Base-by-base conservation (phyloP, 1,140 invertebrate genomes). In the Ptiloglossa arizonensis region DNA sequence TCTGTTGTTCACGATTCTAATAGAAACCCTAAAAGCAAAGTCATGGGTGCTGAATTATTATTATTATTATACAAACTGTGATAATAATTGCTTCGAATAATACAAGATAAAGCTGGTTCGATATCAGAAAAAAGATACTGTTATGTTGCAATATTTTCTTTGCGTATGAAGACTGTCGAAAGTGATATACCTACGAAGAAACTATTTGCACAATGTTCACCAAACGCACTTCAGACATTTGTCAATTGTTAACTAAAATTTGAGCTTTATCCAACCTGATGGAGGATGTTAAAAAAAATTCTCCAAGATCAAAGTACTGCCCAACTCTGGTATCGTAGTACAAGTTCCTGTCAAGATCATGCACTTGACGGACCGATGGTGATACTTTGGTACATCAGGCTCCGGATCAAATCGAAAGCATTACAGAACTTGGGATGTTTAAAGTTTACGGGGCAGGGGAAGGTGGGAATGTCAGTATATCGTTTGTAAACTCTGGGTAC, bases 401-500 rank as follows among this genome's bases (percentile, higher is more conserved):
- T 44, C n/a, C 11, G n/a, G 27, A 41, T n/a, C 17, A 24, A 15
- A 1, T 76, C 15, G 6, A 76, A 60, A n/a, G 22, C 19, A 22
- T 38, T 29, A 22, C 19, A 57, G 22, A 19, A 35, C 59, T 56
- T 5, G 11, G 11, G 0, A 29, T 29, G 5, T 62, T 46, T 0
- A 15, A 64, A 52, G 8, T 80, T 74, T 82, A 92, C 48, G 92
- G 91, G 35, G 91, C 91, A 38, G 91, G 91, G 8, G 91, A 93
- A 4, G 91, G 90, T 15, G 90, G 91, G 63, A 93, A 92, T 0
- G 90, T 91, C 8, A 89, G 64, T 35, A 88, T 86, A 60, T 93
- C 92, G 56, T 89, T 91, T 1, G 86, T 89, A 50, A 93, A 93
- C 71, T 93, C 93, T 0, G 92, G 92, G 77, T 93, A 93, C 38